Base-by-base conservation (phyloP, 2,888 invertebrate species). In the Conops quadrifasciatus region DNA sequence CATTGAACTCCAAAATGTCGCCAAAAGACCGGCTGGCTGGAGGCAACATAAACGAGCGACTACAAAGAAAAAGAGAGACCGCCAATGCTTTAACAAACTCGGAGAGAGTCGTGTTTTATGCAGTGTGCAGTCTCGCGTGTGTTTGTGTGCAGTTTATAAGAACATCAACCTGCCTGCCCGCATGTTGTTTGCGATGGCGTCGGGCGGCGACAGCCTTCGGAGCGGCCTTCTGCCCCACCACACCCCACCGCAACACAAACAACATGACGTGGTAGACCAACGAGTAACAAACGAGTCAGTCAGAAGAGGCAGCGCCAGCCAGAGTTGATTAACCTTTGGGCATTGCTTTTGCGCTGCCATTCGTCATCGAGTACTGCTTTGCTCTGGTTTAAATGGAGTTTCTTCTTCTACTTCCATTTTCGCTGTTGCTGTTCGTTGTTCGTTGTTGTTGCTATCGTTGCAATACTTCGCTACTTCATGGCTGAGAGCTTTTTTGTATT, bases 321-420 rank as follows among this genome's bases (percentile, higher is more conserved):
- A 79, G 81, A 83, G 82, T 83, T 83, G 81, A 83, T 82, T 83
- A 82, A 83, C 84, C 82, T 83, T 83, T 82, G 78, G 79, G 75
- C 80, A 75, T 82, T 83, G 78, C 80, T 77, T 82, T 83, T 83
- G 76, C 73, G 75, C 77, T 78, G 80, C 69, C 76, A 77, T 81
- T 82, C 82, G 82, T 79, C 78, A 79, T 80, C 79, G 62, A 45
- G 30, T n/a, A 49, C 73, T 51, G 36, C 60, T 67, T 49, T 80
- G 82, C 36, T 79, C 82, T 78, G 82, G 79, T 82, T 81, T 82
- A 79, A 82, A 81, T 70, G 62, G 60, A 53, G 60, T 51, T 53
- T 47, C 43, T 49, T 43, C 56, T 21, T 15, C 21, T 11, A 15
- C 15, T 43, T 62, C 11, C 45, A 28, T 24, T 58, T 28, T 68